These are phyloP conservation scores for Lontra canadensis DNA, from an alignment of 2,113 vertebrate genomes.

Conservation along the genomic window DNA sequence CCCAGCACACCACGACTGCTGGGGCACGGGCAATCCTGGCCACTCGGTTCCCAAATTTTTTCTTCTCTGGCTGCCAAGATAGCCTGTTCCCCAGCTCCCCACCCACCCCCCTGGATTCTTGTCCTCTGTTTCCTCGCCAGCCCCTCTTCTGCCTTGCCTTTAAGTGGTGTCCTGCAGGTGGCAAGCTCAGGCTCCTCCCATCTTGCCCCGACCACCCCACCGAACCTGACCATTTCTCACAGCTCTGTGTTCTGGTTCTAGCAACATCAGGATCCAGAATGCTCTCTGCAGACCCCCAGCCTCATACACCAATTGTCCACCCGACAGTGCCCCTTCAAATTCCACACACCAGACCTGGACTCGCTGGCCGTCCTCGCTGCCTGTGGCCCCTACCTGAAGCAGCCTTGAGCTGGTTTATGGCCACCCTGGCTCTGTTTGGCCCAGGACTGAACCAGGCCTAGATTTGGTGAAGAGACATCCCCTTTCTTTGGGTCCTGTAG, in stretches of 20 bases:
- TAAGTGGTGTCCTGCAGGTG: accelerated
- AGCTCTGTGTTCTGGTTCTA: neutral
- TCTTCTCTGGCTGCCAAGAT: neutral
- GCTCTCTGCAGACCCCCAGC: neutral
- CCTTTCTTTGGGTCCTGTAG: neutral
- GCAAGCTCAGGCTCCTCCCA: accelerated
- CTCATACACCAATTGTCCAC: neutral
- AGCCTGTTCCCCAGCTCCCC: neutral
- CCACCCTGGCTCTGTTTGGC: neutral
- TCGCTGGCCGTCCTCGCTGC: accelerated
- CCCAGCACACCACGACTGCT: neutral
- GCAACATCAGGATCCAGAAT: neutral
- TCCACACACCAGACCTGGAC: neutral
- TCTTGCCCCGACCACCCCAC: neutral
- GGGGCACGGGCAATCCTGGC: neutral
- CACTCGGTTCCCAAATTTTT: neutral
- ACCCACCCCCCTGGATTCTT: neutral
- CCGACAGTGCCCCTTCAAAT: neutral
- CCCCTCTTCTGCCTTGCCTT: neutral
- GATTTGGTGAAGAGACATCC: neutral
- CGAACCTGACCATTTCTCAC: neutral
- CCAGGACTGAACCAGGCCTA: neutral
- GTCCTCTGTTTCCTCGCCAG: too few relatives aligned
- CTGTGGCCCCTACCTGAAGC: neutral
- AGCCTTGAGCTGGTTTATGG: neutral